These are phyloP conservation scores for Scatophagus argus DNA, from an alignment of 2,113 vertebrate species.

Conservation along the genomic window DNA sequence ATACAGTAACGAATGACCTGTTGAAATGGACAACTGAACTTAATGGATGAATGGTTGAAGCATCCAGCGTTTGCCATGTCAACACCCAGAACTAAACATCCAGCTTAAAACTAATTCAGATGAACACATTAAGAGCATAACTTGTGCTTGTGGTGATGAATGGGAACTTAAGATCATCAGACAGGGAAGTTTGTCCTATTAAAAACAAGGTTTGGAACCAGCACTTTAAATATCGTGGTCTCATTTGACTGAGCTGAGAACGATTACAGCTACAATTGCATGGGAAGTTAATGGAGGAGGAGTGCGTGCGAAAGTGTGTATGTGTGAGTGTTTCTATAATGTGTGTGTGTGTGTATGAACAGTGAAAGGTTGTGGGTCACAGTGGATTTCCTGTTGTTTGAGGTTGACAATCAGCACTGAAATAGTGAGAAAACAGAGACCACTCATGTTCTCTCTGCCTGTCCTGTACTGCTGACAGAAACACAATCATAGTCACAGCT, in stretches of 20 bases:
- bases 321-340: no score
- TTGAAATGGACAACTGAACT: no score
- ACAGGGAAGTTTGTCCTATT: no score
- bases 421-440: conserved; percentile 68
- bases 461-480: conserved; percentile 18
- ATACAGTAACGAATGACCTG: no score
- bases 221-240: background rate
- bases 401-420: conserved; percentile 79
- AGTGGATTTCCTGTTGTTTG: conserved; percentile 83
- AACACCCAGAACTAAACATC: no score
- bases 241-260: background rate
- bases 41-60: no score
- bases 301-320: conserved; percentile 4
- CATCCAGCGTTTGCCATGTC: no score
- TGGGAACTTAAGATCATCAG: no score
- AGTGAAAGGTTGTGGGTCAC: conserved; percentile 79
- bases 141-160: no score
- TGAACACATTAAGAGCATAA: no score
- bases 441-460: conserved; percentile 44
- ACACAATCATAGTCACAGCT: conserved; percentile 4
- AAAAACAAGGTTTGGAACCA: no score
- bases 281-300: conserved; percentile 26
- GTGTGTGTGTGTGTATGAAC: conserved; percentile 49
- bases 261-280: background rate
- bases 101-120: no score